A percentile compares a stretch with the other conserved stretches of the same genome.
These are phyloP conservation scores for Thecophora atra DNA, from an alignment of 2,888 invertebrate species.

Conservation along the genomic window DNA sequence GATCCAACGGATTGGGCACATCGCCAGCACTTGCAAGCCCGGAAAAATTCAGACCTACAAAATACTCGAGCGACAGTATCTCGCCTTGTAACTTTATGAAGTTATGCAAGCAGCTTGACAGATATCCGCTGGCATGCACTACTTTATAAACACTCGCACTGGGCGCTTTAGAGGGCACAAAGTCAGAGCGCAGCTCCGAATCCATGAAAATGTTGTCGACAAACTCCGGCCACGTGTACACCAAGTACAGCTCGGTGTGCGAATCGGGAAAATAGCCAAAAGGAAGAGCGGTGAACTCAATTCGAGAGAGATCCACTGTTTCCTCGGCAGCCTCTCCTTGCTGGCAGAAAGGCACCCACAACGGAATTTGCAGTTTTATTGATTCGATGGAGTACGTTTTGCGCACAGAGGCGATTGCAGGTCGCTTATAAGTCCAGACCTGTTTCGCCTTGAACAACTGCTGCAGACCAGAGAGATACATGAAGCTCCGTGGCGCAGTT, in stretches of 20 bases:
- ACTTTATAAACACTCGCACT: conserved; percentile 73
- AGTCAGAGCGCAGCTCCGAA: conserved; percentile 85
- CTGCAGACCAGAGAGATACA: conserved; percentile 83
- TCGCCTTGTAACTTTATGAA: conserved; percentile 73
- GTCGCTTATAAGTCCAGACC: conserved; percentile 70
- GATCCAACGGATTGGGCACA: conserved; percentile 71
- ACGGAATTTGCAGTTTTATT: conserved; percentile 60
- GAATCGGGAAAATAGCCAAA: conserved; percentile 89
- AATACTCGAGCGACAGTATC: conserved; percentile 52
- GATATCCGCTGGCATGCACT: conserved; percentile 77
- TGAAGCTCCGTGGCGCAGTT: conserved; percentile 81
- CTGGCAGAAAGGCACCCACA: conserved; percentile 53
- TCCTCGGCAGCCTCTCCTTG: not conserved
- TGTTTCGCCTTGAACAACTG: conserved; percentile 91
- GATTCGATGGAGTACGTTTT: conserved; percentile 71
- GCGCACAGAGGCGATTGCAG: conserved; percentile 74
- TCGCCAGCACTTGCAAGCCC: conserved; percentile 68
- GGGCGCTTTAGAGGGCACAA: conserved; percentile 83
- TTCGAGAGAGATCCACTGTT: conserved; percentile 42
- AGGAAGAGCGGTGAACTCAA: conserved; percentile 72
- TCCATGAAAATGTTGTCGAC: conserved; percentile 88
- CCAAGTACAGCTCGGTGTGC: conserved; percentile 78
- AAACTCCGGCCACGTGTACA: conserved; percentile 87
- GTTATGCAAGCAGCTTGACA: conserved; percentile 79
- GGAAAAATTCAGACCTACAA: conserved; percentile 62